Percentiles rank a stretch among this genome's conserved stretches.
These are phyloP conservation scores for Pocota personata DNA, from an alignment of 2,888 invertebrate species.

Conservation along the genomic window DNA sequence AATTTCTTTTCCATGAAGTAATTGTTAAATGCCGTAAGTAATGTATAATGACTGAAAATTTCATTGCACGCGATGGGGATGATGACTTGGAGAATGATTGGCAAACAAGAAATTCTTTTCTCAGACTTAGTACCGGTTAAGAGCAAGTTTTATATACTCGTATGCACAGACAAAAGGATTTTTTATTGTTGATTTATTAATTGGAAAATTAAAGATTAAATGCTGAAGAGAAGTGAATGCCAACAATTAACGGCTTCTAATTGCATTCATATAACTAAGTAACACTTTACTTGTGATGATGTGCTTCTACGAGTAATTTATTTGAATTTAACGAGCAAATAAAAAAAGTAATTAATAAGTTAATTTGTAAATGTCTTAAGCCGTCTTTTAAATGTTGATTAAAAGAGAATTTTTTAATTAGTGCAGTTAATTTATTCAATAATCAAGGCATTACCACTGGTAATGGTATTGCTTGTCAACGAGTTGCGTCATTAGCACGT, in stretches of 20 bases:
- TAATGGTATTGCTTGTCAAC: too few species aligned
- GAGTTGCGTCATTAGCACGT: too few species aligned
- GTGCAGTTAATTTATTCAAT: neutral
- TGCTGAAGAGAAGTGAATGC: neutral
- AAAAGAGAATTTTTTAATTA: neutral
- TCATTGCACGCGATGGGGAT: conserved; percentile 22
- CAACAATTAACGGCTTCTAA: neutral
- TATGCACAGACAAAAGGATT: neutral
- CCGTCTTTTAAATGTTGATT: neutral
- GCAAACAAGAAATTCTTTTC: neutral
- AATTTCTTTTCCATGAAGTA: conserved; percentile 52
- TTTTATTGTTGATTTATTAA: neutral
- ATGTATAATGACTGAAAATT: neutral
- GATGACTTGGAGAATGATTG: neutral
- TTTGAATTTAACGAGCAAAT: neutral
- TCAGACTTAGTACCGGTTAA: neutral
- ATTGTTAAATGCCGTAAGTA: conserved; percentile 1
- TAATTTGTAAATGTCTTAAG: neutral
- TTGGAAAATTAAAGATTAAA: neutral
- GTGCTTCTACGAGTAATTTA: conserved; percentile 3
- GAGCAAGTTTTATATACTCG: neutral
- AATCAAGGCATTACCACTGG: too few species aligned
- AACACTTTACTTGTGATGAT: neutral
- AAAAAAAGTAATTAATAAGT: neutral
- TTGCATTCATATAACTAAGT: neutral